A percentile compares a stretch with the other conserved stretches of the same genome.
Evolutionary conservation across 2,888 invertebrate genomes (phyloP).

Genomic region (Dorcus parallelipipedus): DNA sequence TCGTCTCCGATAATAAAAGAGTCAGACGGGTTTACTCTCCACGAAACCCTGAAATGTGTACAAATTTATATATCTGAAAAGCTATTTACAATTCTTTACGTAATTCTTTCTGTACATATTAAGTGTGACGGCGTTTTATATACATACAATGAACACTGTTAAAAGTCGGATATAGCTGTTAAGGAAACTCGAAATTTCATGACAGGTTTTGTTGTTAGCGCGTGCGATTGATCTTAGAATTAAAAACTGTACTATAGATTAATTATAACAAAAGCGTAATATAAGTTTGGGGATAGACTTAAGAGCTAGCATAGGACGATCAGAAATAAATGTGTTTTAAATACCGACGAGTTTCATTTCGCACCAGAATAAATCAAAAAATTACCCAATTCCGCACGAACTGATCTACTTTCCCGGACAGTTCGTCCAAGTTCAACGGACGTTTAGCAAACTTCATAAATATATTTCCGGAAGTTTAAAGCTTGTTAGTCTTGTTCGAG

Average conservation of each 20-base stretch:
- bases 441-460: too few relatives aligned
- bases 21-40: background rate
- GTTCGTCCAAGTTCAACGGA: too few relatives aligned
- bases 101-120: background rate
- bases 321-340: slow-evolving; percentile 16
- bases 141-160: too few relatives aligned
- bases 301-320: slow-evolving; percentile 9
- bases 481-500: too few relatives aligned
- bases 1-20: background rate
- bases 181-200: too few relatives aligned
- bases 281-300: background rate
- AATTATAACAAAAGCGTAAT: background rate
- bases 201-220: background rate
- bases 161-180: too few relatives aligned
- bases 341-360: background rate
- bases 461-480: too few relatives aligned
- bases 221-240: background rate
- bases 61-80: background rate
- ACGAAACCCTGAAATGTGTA: background rate
- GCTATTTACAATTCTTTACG: background rate
- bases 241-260: background rate
- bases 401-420: too few relatives aligned
- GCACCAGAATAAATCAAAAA: too few relatives aligned
- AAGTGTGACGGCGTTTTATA: background rate
- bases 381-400: too few relatives aligned